These are phyloP conservation scores for Myotis yumanensis DNA, from an alignment of 2,113 vertebrate species.

Conservation along the genomic window DNA sequence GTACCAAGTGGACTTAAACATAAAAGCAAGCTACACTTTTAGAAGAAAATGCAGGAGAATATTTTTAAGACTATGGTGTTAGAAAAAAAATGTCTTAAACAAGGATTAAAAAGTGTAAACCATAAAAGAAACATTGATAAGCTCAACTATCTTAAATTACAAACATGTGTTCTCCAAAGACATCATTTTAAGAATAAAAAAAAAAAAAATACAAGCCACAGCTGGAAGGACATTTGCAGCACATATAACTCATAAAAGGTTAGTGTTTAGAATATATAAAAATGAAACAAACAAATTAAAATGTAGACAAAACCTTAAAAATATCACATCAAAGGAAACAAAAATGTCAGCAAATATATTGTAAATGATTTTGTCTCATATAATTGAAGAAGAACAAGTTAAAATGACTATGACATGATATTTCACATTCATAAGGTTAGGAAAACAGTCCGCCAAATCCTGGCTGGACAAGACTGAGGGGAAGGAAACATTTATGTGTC, in stretches of 20 bases:
- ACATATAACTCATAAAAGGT: neutral
- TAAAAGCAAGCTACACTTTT: neutral
- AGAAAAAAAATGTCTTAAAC: neutral
- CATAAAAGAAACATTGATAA: neutral
- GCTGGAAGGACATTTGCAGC: neutral
- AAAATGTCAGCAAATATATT: neutral
- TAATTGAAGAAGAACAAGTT: neutral
- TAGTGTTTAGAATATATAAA: neutral
- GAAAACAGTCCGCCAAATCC: neutral
- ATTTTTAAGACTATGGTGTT: neutral
- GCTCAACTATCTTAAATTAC: neutral
- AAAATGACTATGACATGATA: neutral
- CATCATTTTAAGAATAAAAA: neutral
- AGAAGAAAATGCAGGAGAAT: neutral
- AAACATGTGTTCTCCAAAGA: neutral
- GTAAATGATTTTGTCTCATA: neutral
- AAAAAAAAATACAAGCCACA: neutral
- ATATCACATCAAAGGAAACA: neutral
- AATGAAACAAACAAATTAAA: neutral
- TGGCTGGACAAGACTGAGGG: neutral
- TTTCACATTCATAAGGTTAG: neutral
- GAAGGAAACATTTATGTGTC: neutral
- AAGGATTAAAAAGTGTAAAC: neutral
- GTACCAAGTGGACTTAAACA: neutral
- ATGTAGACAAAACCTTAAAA: neutral